These are phyloP conservation scores for Galagoides demidoff DNA, from an alignment of 2,797 vertebrate genomes.

Conservation along the genomic window DNA sequence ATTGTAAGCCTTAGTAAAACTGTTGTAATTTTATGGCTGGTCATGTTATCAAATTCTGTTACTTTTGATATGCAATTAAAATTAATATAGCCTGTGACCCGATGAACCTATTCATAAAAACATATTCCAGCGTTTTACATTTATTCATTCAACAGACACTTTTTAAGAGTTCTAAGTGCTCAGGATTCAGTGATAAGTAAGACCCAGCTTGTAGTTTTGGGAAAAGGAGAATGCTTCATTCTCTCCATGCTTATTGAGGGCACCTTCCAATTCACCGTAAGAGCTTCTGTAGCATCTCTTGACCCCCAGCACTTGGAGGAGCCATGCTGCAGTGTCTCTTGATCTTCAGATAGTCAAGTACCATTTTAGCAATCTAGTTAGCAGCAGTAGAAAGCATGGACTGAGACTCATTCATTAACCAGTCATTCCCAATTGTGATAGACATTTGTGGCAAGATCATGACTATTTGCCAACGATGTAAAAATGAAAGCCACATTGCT, in stretches of 20 bases:
- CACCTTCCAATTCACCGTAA: not conserved
- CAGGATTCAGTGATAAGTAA: not conserved
- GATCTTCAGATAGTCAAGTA: not conserved
- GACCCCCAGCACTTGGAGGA: not conserved
- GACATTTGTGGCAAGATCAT: conserved; percentile 7
- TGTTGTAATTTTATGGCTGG: not conserved
- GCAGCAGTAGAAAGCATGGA: not conserved
- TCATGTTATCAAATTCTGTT: conserved; percentile 42
- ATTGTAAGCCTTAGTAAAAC: not conserved
- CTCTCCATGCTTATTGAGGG: not conserved
- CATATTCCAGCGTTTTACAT: not conserved
- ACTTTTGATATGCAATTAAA: conserved; percentile 45
- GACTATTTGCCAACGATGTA: not conserved
- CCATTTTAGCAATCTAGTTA: conserved; percentile 15
- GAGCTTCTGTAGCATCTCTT: not conserved
- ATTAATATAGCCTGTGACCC: not conserved
- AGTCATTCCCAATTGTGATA: not conserved
- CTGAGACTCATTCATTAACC: not conserved
- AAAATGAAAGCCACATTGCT: not conserved
- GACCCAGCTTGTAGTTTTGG: not conserved
- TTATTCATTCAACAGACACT: conserved; percentile 27
- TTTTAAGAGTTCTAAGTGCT: conserved; percentile 18
- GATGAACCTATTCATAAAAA: conserved; percentile 45
- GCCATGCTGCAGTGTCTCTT: not conserved
- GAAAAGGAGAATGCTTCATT: not conserved